These are phyloP conservation scores for Leistus spinibarbis DNA, from an alignment of 2,888 invertebrate species.

Conservation along the genomic window DNA sequence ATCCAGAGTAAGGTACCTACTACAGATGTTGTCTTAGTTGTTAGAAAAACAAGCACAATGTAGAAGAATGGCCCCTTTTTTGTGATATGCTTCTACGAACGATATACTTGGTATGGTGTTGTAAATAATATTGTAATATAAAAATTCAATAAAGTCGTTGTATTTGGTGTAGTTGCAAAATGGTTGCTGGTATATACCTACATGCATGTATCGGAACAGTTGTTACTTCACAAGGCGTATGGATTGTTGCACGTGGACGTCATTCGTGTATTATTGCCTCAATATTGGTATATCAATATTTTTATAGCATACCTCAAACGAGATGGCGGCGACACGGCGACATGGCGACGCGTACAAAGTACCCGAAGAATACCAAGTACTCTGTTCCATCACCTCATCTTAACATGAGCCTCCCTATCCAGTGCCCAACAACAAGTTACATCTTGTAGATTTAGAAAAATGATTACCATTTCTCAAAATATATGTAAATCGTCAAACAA, in stretches of 20 bases:
- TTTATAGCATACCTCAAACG: constrained; percentile 24
- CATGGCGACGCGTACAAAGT: neutral
- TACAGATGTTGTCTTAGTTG: too few relatives aligned
- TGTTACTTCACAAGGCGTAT: constrained; percentile 8
- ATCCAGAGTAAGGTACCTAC: too few relatives aligned
- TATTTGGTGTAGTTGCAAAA: neutral
- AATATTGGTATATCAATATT: constrained; percentile 32
- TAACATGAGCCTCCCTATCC: neutral
- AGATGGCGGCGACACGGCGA: constrained; percentile 13
- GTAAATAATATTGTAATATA: neutral
- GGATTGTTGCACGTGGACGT: constrained; percentile 19
- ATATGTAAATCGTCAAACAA: too few relatives aligned
- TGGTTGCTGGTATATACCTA: neutral
- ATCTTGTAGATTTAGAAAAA: neutral
- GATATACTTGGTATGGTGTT: neutral
- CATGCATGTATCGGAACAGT: neutral
- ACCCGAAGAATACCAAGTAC: constrained; percentile 16
- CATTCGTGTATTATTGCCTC: constrained; percentile 26
- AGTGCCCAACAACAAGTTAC: neutral
- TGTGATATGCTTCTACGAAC: neutral
- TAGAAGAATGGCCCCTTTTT: too few relatives aligned
- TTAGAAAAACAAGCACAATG: too few relatives aligned
- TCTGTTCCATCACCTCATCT: neutral
- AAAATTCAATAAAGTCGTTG: neutral
- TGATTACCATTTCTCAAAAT: too few relatives aligned